Percentiles rank a stretch among this genome's conserved stretches.
These are phyloP conservation scores for Hydractinia symbiolongicarpus DNA, from an alignment of 30 jellyfish, hydroid and myxozoan species.

Conservation along the genomic window DNA sequence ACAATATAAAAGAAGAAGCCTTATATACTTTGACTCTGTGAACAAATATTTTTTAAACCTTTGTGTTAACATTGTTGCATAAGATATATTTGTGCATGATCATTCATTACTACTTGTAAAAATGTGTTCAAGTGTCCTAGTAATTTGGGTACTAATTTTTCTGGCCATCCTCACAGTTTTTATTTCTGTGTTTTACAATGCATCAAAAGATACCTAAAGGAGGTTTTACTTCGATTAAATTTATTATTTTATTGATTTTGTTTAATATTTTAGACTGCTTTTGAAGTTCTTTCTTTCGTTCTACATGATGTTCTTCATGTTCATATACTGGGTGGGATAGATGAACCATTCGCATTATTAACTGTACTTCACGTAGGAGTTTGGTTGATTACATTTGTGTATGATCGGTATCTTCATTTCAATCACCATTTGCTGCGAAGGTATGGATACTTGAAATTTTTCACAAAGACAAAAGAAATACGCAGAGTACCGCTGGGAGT, in stretches of 20 bases:
- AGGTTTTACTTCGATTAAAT: too few species aligned
- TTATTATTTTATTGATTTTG: background rate
- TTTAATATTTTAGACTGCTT: constrained; percentile 48
- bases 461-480: constrained; percentile 65
- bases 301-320: constrained; percentile 66
- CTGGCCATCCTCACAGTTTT: too few species aligned
- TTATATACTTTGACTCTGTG: too few species aligned
- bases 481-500: constrained; percentile 76
- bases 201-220: too few species aligned
- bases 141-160: too few species aligned
- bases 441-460: constrained; percentile 70
- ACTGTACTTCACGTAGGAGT: constrained; percentile 75
- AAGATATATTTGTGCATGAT: too few species aligned
- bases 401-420: constrained; percentile 80
- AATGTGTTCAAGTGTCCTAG: too few species aligned
- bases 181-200: too few species aligned
- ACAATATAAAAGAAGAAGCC: too few species aligned
- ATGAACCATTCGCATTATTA: constrained; percentile 90
- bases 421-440: constrained; percentile 79
- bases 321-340: constrained; percentile 76
- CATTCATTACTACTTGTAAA: too few species aligned
- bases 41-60: too few species aligned
- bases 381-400: constrained; percentile 58
- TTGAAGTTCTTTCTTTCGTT: constrained; percentile 56
- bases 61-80: too few species aligned